phyloP scores from a whole-genome alignment of 1,140 invertebrate species.

The Luehdorfia chinensis region DNA sequence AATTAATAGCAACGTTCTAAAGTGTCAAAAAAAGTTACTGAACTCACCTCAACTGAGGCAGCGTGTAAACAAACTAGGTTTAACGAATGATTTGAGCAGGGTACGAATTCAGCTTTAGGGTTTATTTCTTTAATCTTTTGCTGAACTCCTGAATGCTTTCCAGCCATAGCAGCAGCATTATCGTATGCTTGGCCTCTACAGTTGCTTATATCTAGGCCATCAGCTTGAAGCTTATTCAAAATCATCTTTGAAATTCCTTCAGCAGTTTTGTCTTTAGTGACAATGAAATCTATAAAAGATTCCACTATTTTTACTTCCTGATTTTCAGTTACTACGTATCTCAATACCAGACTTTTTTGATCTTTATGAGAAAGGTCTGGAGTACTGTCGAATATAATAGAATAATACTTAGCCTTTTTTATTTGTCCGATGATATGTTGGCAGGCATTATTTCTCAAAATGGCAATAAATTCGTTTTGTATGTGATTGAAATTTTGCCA shows the following conservation, averaged over 20 bases:
- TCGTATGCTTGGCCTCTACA: conserved; percentile 3
- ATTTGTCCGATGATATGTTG: conserved; percentile 26
- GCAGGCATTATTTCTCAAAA: conserved; percentile 25
- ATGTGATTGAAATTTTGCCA: conserved; percentile 22
- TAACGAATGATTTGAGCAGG: conserved; percentile 14
- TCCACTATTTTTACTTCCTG: conserved; percentile 14
- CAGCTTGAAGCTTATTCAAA: not conserved
- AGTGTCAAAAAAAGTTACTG: conserved; percentile 4
- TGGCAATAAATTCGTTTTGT: conserved; percentile 34
- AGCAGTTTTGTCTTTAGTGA: conserved; percentile 5
- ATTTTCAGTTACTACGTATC: conserved; percentile 17
- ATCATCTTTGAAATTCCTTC: not conserved
- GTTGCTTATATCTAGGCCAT: conserved; percentile 4
- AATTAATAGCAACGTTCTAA: not conserved
- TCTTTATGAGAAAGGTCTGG: conserved; percentile 19
- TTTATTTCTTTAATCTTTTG: conserved; percentile 13
- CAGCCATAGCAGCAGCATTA: conserved; percentile 7
- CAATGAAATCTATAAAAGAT: conserved; percentile 15
- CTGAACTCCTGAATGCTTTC: conserved; percentile 4
- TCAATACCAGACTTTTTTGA: conserved; percentile 18
- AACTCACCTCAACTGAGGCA: not conserved
- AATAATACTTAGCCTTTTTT: conserved; percentile 33
- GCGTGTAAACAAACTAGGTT: not conserved
- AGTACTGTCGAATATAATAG: conserved; percentile 30
- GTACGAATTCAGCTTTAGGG: conserved; percentile 6